Evolutionary conservation across 2,113 vertebrate genomes (phyloP).

Genomic region (Misgurnus mizolepis): DNA sequence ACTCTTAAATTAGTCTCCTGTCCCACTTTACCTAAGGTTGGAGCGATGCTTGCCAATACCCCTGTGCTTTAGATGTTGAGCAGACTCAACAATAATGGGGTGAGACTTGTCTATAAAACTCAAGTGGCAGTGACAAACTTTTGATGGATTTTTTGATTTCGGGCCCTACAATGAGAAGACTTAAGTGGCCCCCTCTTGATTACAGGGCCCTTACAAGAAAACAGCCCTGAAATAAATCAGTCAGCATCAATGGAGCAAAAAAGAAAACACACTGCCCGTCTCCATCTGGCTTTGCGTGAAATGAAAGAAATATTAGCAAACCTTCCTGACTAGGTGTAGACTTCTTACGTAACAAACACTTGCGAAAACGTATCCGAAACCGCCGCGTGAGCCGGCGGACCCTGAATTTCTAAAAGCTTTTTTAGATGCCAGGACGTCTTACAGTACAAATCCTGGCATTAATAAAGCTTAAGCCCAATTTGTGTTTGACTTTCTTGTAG

Average conservation of each 20-base stretch:
- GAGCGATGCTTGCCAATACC: background rate
- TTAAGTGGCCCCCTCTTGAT: too few relatives aligned
- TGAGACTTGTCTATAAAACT: background rate
- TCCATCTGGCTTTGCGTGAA: background rate
- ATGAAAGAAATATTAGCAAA: background rate
- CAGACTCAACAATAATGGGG: background rate
- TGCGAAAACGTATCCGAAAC: background rate
- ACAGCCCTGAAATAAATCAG: background rate
- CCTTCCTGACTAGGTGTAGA: constrained; percentile 1
- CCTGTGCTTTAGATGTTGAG: constrained; percentile 19
- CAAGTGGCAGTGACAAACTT: background rate
- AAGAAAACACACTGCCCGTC: background rate
- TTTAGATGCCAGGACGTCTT: background rate
- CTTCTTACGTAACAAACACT: background rate
- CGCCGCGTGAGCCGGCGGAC: background rate
- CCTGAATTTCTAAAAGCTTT: background rate
- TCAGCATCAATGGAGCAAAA: background rate
- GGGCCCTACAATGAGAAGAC: too few relatives aligned
- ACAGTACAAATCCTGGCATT: background rate
- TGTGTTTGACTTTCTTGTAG: background rate
- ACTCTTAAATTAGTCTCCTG: constrained; percentile 26
- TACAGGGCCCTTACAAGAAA: background rate
- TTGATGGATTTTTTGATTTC: too few relatives aligned
- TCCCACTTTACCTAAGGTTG: constrained; percentile 17
- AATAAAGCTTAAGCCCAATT: too few relatives aligned